Evolutionary conservation across 2,888 invertebrate genomes (phyloP).

Genomic region (Pecten maximus): DNA sequence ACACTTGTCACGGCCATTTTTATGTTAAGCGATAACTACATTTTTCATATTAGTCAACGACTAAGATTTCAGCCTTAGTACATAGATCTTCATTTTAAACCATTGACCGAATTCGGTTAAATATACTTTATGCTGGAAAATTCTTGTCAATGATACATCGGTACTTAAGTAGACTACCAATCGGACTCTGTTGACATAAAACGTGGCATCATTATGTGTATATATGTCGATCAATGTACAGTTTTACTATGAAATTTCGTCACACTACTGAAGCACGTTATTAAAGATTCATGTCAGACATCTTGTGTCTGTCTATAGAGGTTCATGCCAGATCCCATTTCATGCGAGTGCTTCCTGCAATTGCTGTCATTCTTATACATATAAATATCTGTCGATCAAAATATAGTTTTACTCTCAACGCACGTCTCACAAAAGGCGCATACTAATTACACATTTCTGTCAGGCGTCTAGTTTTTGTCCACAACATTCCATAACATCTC

Average conservation of each 20-base stretch:
- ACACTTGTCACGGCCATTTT: too few species aligned
- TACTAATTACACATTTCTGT: background rate
- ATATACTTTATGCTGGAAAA: too few species aligned
- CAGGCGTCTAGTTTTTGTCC: background rate
- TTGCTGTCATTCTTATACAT: background rate
- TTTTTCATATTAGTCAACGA: too few species aligned
- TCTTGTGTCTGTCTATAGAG: background rate
- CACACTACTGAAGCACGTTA: background rate
- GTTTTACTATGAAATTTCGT: background rate
- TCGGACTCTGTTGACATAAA: background rate
- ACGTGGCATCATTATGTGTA: background rate
- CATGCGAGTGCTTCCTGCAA: background rate
- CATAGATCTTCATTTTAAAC: too few species aligned
- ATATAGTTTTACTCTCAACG: background rate
- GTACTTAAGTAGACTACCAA: background rate
- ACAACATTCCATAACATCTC: background rate
- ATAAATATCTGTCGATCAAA: background rate
- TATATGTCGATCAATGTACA: too few species aligned
- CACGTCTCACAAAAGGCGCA: background rate
- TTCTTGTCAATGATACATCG: too few species aligned
- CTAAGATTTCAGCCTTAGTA: too few species aligned
- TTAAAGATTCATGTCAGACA: background rate
- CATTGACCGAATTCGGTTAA: too few species aligned
- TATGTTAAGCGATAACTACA: too few species aligned
- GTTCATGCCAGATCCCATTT: background rate